Percentiles rank a stretch among this genome's conserved stretches.
These are phyloP conservation scores for Meteorus colon DNA, from an alignment of 2,888 invertebrate genomes.

Conservation along the genomic window DNA sequence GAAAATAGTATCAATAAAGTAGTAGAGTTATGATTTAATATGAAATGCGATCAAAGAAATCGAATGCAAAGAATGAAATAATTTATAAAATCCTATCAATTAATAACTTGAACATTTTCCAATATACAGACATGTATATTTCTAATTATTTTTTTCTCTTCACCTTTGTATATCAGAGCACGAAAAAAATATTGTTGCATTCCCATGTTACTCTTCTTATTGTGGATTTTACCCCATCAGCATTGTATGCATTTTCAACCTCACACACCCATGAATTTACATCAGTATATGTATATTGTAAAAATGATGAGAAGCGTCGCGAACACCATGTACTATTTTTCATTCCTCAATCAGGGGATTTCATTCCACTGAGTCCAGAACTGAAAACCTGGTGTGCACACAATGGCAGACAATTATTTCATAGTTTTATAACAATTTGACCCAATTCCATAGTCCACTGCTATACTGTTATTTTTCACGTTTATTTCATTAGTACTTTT, in stretches of 20 bases:
- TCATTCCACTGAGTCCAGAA: slow-evolving; percentile 15
- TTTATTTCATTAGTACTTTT: slow-evolving; percentile 3
- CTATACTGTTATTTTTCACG: slow-evolving; percentile 15
- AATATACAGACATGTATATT: not conserved
- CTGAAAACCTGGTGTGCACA: not conserved
- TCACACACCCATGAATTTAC: not conserved
- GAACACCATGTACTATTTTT: slow-evolving; percentile 29
- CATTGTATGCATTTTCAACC: slow-evolving; percentile 28
- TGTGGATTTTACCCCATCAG: slow-evolving; percentile 32
- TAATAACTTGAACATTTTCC: too few relatives aligned
- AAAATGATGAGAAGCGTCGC: not conserved
- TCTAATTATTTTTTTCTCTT: slow-evolving; percentile 25
- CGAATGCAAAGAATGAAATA: too few relatives aligned
- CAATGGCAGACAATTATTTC: slow-evolving; percentile 36
- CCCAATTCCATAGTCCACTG: slow-evolving; percentile 12
- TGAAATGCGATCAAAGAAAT: too few relatives aligned
- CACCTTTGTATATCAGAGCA: not conserved
- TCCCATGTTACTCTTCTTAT: not conserved
- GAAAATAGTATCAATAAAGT: too few relatives aligned
- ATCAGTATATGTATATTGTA: slow-evolving; percentile 14
- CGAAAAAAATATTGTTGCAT: not conserved
- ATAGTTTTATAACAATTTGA: slow-evolving; percentile 25
- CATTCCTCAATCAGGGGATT: slow-evolving; percentile 34
- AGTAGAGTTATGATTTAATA: too few relatives aligned
- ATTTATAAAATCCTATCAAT: too few relatives aligned